These are phyloP conservation scores for Ursus arctos DNA, from an alignment of 2,113 vertebrate genomes.

Conservation along the genomic window DNA sequence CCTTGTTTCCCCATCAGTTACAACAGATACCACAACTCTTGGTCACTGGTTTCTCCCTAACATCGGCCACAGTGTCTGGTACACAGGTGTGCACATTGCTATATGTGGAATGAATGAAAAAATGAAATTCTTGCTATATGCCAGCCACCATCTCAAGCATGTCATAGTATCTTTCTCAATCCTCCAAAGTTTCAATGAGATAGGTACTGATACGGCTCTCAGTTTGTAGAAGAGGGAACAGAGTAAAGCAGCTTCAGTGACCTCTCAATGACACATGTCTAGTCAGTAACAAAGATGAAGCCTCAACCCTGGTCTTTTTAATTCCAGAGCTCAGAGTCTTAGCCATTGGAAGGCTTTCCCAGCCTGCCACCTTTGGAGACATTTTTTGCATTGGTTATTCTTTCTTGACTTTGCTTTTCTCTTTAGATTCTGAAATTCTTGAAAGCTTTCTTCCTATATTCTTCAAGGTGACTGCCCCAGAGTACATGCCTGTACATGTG, in stretches of 20 bases:
- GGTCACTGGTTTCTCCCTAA: not conserved
- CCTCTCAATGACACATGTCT: not conserved
- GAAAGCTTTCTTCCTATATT: not conserved
- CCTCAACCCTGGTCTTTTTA: not conserved
- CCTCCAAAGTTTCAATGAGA: not conserved
- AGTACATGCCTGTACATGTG: not conserved
- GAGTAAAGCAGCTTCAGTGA: not conserved
- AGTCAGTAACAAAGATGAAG: not conserved
- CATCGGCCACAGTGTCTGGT: not conserved
- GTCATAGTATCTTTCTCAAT: not conserved
- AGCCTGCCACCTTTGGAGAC: not conserved
- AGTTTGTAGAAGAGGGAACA: not conserved
- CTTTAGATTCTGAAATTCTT: not conserved
- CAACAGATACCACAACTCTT: not conserved
- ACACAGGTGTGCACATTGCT: not conserved
- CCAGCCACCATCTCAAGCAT: not conserved
- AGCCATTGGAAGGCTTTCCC: not conserved
- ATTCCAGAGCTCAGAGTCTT: not conserved
- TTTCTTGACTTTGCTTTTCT: constrained; percentile 20
- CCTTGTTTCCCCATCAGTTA: not conserved
- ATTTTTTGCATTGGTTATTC: not conserved
- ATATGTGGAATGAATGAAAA: not conserved
- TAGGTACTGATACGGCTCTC: not conserved
- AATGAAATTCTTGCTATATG: not conserved
- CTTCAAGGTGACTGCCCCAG: not conserved